A percentile compares a stretch with the other conserved stretches of the same genome.
phyloP scores from a whole-genome alignment of 2,888 invertebrate species.

The Villa cingulata region DNA sequence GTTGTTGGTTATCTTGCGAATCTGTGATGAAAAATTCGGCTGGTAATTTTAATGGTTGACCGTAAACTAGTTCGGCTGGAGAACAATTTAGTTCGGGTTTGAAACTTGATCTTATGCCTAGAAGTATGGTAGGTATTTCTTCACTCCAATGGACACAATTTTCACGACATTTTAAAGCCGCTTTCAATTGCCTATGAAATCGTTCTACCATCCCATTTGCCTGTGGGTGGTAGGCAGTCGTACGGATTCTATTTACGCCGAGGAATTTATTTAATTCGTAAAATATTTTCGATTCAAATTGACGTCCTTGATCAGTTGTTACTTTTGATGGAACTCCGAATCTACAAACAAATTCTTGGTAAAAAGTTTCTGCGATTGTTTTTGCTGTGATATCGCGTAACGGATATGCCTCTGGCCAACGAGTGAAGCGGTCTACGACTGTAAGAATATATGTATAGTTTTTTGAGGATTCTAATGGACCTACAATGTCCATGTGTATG shows the following conservation, averaged over 20 bases:
- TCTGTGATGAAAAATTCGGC: not conserved
- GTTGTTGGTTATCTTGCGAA: not conserved
- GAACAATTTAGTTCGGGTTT: slow-evolving; percentile 8
- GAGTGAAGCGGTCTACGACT: slow-evolving; percentile 9
- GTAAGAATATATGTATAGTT: slow-evolving; percentile 10
- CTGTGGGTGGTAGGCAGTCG: slow-evolving; percentile 10
- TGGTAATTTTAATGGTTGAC: slow-evolving; percentile 4
- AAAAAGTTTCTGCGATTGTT: slow-evolving; percentile 9
- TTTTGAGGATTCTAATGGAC: slow-evolving; percentile 20
- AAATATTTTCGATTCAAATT: slow-evolving; percentile 11
- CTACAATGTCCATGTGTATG: slow-evolving; percentile 27
- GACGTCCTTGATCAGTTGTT: slow-evolving; percentile 9
- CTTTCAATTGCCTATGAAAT: slow-evolving; percentile 9
- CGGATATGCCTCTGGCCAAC: slow-evolving; percentile 12
- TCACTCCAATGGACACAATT: not conserved
- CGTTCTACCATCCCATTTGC: slow-evolving; percentile 9
- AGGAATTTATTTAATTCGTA: slow-evolving; percentile 3
- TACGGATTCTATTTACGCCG: slow-evolving; percentile 4
- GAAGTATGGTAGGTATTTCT: slow-evolving; percentile 7
- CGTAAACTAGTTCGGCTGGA: slow-evolving; percentile 10
- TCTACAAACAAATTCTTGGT: slow-evolving; percentile 10
- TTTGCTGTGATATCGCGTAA: slow-evolving; percentile 9
- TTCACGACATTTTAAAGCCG: not conserved
- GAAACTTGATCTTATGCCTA: slow-evolving; percentile 8
- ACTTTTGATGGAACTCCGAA: slow-evolving; percentile 9